Base-by-base conservation (phyloP, 2,113 vertebrate genomes). In the Gallinago paraguaiae region DNA sequence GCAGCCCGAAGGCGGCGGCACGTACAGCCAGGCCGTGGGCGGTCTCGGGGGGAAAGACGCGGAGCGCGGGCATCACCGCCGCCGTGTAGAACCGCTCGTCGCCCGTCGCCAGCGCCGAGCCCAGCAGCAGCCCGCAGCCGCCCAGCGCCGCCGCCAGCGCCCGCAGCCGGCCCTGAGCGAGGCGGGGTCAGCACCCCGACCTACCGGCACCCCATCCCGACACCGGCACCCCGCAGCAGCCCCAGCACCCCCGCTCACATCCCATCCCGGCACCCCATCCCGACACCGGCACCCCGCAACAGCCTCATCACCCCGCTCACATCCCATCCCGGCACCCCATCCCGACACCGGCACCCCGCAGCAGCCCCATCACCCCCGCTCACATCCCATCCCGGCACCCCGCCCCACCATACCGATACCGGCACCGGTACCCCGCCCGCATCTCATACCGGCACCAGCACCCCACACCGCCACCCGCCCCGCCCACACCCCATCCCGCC, bases 11-110 rank as follows among this genome's bases (percentile, higher is more conserved):
- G 10, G 82, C 74, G 10, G 90, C 92, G 16, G n/a, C 79, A 19
- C 95, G 90, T 28, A 95, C 14, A 7, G 95, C 95, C 82, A 95
- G 45, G 4, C 86, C 43, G 43, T 95, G 95, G 10, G 92, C 95
- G 7, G 69, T 10, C 82, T 95, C 95, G 1, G 95, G 90, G 5
- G 89, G 68, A 3, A 94, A 59, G 17, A 22, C 53, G 23, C 86
- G 90, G 2, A 95, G 82, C 63, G 48, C 86, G 10, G 94, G 92
- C 90, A 94, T 87, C 71, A 45, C 48, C 18, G 12, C 77, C 70
- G 28, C 28, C 71, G 56, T 12, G 60, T 70, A 93, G 3, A 95
- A 41, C 46, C 86, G 45, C 33, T 95, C 94, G 45, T 90, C 77
- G 9, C 92, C 68, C 5, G 67, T 41, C 33, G 63, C 76, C 80